Conservation (phyloP, 2,888 invertebrate genomes). For the Cerceris ruficornis region DNA sequence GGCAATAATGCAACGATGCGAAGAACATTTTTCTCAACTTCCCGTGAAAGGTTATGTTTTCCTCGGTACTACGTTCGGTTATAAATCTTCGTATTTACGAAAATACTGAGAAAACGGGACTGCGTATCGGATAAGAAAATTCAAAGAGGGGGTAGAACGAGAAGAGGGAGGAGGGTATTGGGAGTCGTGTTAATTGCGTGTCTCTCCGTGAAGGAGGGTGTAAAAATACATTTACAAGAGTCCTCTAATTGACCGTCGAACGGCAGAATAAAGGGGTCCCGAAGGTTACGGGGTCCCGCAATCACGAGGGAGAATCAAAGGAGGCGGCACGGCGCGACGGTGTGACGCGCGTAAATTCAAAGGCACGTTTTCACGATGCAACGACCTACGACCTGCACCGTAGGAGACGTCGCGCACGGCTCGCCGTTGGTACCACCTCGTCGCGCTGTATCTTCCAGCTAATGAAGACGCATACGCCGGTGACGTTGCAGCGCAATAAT, state of each 20-base stretch:
- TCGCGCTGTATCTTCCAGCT: constrained; percentile 44
- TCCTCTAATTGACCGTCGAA: neutral
- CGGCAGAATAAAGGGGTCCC: neutral
- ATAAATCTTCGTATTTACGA: too few species aligned
- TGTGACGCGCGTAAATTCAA: constrained; percentile 52
- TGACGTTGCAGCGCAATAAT: constrained; percentile 60
- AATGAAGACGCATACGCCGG: constrained; percentile 66
- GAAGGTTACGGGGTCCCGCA: neutral
- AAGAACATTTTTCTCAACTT: neutral
- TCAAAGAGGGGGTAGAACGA: too few species aligned
- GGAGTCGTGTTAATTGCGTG: too few species aligned
- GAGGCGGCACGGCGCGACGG: neutral
- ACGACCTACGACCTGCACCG: constrained; percentile 58
- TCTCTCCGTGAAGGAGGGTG: neutral
- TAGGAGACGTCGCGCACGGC: constrained; percentile 39
- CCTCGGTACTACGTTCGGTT: too few species aligned
- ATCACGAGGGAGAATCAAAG: neutral
- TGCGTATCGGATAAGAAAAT: too few species aligned
- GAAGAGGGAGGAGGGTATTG: too few species aligned
- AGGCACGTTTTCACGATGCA: constrained; percentile 26
- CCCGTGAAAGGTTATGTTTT: too few species aligned
- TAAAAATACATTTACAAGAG: neutral
- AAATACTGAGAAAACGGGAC: too few species aligned
- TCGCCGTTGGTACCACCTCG: constrained; percentile 9
- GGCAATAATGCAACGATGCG: neutral